Base-by-base conservation (phyloP, 2,113 vertebrate species). In the Atractosteus spatula region DNA sequence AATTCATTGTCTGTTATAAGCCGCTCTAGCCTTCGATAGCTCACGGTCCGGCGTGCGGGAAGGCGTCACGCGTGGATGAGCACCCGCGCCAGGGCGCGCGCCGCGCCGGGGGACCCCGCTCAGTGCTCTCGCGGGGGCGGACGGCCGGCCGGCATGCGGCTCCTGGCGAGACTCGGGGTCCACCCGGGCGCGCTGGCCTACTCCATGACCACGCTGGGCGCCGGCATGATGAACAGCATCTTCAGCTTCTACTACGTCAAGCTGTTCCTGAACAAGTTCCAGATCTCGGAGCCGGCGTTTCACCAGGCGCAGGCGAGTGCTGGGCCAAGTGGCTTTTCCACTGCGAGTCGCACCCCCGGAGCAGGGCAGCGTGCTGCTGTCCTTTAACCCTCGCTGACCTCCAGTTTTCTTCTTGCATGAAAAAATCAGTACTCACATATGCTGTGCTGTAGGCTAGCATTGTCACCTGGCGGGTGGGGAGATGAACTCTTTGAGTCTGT, bases 171-270 rank as follows among this genome's bases (percentile, higher is more conserved):
- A 3, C n/a, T 78, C 55, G 84, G 86, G 66, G 73, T 93, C 65
- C 89, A 95, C 55, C 76, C 82, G 7, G 89, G 85, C 69, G 91
- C 93, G 0, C 54, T 95, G 79, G 93, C 95, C 6, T 97, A 95
- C 79, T 91, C 91, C 67, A 93, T 95, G 94, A 95, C 95, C 10
- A 95, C 94, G 0, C 84, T 98, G 41, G 96, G 94, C 3, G 84
- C 93, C 47, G 81, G 84, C 63, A 95, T 96, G 94, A 94, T 97
- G 83, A 96, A 94, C 84, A 95, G 91, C 41, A 89, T 96, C 77
- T 98, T 97, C 76, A 92, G 85, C 80, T 99, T 98, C 86, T 98
- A 98, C 81, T 97, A 93, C 0, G 91, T 98, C 10, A 98, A 98
- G 78, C 90, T 98, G 16, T 97, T 96, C 77, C 77, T 97, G 55